A percentile compares a stretch with the other conserved stretches of the same genome.
Evolutionary conservation across 2,888 invertebrate genomes (phyloP).

Genomic region (Andrena camellia): DNA sequence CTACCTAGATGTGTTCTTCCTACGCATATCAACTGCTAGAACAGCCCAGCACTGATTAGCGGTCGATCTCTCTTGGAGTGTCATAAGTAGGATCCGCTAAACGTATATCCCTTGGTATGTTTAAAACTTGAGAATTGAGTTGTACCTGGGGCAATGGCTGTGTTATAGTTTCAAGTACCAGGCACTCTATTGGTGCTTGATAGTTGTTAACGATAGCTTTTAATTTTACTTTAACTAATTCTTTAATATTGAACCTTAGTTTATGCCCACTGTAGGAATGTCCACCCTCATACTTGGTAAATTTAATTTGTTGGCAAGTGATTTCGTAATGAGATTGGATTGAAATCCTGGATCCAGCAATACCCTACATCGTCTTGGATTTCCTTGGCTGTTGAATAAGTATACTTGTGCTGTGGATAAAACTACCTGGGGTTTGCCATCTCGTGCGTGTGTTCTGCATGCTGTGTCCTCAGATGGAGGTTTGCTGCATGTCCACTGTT

Average conservation of each 20-base stretch:
- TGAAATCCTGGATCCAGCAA: background rate
- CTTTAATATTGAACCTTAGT: background rate
- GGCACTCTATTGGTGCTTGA: background rate
- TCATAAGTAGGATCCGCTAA: no score
- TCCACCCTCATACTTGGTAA: background rate
- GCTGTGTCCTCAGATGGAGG: background rate
- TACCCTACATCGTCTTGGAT: background rate
- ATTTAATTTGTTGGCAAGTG: background rate
- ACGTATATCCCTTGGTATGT: background rate
- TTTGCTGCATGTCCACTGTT: background rate
- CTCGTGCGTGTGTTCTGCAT: background rate
- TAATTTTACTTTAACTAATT: background rate
- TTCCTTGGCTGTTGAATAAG: background rate
- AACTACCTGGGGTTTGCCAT: background rate
- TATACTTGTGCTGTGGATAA: background rate
- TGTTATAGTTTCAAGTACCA: background rate
- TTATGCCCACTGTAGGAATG: background rate
- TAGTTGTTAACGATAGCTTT: background rate
- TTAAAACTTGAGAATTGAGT: background rate
- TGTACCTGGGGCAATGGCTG: background rate
- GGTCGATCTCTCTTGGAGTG: no score
- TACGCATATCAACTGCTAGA: no score
- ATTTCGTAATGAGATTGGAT: background rate
- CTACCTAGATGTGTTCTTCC: no score
- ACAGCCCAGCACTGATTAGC: no score